These are phyloP conservation scores for Pangasius larnaudii DNA, from an alignment of 2,797 vertebrate species.

Conservation along the genomic window DNA sequence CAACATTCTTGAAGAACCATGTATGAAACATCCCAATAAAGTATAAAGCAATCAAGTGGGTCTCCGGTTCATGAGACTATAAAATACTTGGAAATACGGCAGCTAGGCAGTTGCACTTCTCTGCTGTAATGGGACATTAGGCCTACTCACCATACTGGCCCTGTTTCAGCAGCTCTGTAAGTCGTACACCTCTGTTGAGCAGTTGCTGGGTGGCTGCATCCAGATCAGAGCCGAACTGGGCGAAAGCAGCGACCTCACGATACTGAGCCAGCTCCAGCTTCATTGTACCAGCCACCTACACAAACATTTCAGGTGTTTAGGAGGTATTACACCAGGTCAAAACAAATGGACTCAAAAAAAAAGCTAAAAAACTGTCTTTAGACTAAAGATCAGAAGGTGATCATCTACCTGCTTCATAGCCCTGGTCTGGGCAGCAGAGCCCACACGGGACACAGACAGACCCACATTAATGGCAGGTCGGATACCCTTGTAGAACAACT, in stretches of 20 bases:
- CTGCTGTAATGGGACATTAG: neutral
- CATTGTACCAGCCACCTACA: constrained; percentile 96
- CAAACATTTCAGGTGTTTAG: neutral
- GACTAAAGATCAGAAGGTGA: neutral
- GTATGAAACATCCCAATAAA: neutral
- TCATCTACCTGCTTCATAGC: constrained; percentile 95
- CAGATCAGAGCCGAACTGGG: constrained; percentile 95
- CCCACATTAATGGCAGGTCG: constrained; percentile 97
- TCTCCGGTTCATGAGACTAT: neutral
- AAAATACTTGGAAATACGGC: neutral
- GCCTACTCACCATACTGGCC: constrained; percentile 88
- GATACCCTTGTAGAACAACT: constrained; percentile 99
- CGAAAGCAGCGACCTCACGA: constrained; percentile 95
- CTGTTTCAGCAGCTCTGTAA: constrained; percentile 96
- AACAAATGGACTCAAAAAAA: no score
- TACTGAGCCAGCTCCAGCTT: constrained; percentile 97
- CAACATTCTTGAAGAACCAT: neutral
- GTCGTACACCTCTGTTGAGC: constrained; percentile 93
- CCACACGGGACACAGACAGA: constrained; percentile 97
- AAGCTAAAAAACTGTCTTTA: neutral
- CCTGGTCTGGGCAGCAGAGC: constrained; percentile 97
- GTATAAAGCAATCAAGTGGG: neutral
- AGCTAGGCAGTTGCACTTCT: neutral
- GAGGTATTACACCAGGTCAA: neutral
- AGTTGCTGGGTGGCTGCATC: constrained; percentile 98